Conservation (phyloP, 2,113 vertebrate species). For the Tragelaphus buxtoni region DNA sequence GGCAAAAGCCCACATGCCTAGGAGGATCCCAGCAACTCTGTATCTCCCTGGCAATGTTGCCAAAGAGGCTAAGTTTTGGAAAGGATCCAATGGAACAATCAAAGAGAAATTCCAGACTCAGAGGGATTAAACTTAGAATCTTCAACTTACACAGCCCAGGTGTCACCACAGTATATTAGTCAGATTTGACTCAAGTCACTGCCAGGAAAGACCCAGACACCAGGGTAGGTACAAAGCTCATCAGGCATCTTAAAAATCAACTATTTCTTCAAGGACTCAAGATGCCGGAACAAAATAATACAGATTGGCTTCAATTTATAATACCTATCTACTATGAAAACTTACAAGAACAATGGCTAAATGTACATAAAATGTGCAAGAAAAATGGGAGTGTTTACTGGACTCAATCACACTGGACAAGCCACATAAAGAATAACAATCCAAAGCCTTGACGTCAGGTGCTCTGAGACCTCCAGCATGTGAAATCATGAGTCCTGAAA, state of each 20-base stretch:
- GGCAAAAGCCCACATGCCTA: slow-evolving; percentile 31
- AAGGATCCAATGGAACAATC: neutral
- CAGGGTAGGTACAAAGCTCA: neutral
- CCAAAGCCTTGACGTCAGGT: neutral
- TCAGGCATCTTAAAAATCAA: neutral
- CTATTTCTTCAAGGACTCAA: neutral
- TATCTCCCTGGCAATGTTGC: neutral
- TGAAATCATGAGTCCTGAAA: neutral
- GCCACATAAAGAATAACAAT: neutral
- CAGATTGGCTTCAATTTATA: neutral
- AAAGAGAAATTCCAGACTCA: slow-evolving; percentile 17
- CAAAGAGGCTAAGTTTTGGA: neutral
- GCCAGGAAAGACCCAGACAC: neutral
- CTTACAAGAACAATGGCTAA: neutral
- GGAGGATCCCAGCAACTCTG: neutral
- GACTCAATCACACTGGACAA: neutral
- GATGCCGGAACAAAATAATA: neutral
- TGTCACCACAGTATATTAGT: neutral
- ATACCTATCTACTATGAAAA: neutral
- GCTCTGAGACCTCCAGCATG: neutral
- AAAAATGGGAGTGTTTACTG: neutral
- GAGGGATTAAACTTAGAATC: neutral
- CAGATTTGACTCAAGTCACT: neutral
- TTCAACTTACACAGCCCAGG: neutral
- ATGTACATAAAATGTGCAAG: neutral